phyloP scores from a whole-genome alignment of 2,888 invertebrate genomes.

The Sepioteuthis lessoniana region DNA sequence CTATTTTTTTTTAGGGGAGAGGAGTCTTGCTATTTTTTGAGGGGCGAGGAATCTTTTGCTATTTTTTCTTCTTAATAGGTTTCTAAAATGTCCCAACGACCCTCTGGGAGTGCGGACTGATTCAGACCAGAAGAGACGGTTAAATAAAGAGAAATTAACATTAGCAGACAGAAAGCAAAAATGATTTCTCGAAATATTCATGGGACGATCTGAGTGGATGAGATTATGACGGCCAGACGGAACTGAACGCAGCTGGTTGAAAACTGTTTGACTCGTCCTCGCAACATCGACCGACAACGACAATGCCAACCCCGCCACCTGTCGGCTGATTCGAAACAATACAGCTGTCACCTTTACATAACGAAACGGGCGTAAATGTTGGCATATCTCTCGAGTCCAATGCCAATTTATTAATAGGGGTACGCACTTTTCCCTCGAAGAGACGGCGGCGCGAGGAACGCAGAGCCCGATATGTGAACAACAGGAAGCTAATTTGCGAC shows the following conservation, averaged over 20 bases:
- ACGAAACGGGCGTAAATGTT: slow-evolving; percentile 6
- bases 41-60: too few species aligned
- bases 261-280: not conserved
- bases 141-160: not conserved
- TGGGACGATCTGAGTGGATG: too few species aligned
- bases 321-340: not conserved
- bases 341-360: slow-evolving; percentile 17
- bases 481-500: slow-evolving; percentile 9
- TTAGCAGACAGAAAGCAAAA: not conserved
- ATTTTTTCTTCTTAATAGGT: not conserved
- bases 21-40: too few species aligned
- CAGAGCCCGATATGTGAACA: not conserved
- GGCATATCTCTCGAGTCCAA: slow-evolving; percentile 21
- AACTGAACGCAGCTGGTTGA: not conserved
- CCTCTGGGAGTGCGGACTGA: not conserved
- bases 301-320: not conserved
- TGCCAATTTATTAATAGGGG: slow-evolving; percentile 33
- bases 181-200: not conserved
- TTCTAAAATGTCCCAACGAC: not conserved
- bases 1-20: too few species aligned
- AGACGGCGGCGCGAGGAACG: not conserved
- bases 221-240: too few species aligned
- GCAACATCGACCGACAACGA: not conserved
- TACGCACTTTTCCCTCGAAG: not conserved
- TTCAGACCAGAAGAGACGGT: not conserved